A percentile compares a stretch with the other conserved stretches of the same genome.
Conservation (phyloP, 2,797 vertebrate genomes). For the Acomys russatus region DNA sequence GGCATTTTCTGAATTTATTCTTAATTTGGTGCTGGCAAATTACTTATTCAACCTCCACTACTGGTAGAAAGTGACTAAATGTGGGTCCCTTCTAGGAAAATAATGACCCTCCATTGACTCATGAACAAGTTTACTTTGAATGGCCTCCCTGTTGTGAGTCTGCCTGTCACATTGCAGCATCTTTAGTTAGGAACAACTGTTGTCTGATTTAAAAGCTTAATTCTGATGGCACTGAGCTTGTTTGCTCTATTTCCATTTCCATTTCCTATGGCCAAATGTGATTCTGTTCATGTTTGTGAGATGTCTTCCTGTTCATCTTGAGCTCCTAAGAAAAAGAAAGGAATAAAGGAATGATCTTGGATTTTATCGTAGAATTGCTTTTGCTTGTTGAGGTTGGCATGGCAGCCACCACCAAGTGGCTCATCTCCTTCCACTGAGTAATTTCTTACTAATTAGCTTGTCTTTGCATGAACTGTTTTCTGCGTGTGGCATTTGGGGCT, state of each 20-base stretch:
- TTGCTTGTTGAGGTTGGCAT: conserved; percentile 11
- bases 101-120: conserved; percentile 36
- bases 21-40: conserved; percentile 49
- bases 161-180: conserved; percentile 11
- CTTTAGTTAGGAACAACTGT: conserved; percentile 1
- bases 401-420: background rate
- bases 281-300: conserved; percentile 23
- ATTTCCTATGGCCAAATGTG: background rate
- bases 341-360: conserved; percentile 6
- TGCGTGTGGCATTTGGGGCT: background rate
- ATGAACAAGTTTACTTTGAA: conserved; percentile 10
- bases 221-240: background rate
- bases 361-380: background rate
- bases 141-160: background rate
- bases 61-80: conserved; percentile 50
- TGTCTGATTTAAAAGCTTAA: conserved; percentile 5
- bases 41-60: conserved; percentile 1
- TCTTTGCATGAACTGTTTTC: conserved; percentile 59
- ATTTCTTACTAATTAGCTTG: conserved; percentile 63
- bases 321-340: conserved; percentile 9
- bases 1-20: conserved; percentile 3
- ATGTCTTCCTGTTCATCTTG: background rate
- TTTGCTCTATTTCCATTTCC: background rate
- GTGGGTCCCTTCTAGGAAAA: background rate
- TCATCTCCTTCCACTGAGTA: conserved; percentile 12